Percentiles rank a stretch among this genome's conserved stretches.
These are phyloP conservation scores for Stenopsyche tienmushanensis DNA, from an alignment of 1,140 invertebrate genomes.

Conservation along the genomic window DNA sequence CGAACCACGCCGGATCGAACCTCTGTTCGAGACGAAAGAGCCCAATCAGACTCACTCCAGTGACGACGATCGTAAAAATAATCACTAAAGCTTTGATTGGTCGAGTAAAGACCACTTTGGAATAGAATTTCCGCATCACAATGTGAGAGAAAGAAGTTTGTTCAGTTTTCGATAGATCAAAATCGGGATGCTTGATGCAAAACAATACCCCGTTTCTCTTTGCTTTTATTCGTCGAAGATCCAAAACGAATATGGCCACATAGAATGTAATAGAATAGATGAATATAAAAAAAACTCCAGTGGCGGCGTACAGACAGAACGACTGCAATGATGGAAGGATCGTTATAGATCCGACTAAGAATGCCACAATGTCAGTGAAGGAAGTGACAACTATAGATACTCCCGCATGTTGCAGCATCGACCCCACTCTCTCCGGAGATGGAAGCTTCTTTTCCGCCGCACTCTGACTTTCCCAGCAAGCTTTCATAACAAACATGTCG, in stretches of 20 bases:
- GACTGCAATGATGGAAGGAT: constrained; percentile 73
- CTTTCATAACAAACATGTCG: constrained; percentile 81
- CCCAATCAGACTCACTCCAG: constrained; percentile 62
- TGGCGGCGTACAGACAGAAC: constrained; percentile 73
- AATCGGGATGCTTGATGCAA: constrained; percentile 62
- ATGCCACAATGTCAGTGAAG: constrained; percentile 79
- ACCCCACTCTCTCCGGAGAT: constrained; percentile 62
- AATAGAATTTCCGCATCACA: constrained; percentile 59
- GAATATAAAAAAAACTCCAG: constrained; percentile 72
- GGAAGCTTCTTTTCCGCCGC: constrained; percentile 55
- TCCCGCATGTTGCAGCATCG: constrained; percentile 75
- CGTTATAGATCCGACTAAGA: constrained; percentile 70
- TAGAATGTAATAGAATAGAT: constrained; percentile 77
- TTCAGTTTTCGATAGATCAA: constrained; percentile 47
- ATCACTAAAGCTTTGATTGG: constrained; percentile 64
- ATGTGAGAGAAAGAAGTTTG: constrained; percentile 53
- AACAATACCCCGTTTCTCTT: constrained; percentile 67
- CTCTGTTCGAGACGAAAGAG: constrained; percentile 66
- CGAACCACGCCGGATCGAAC: constrained; percentile 78
- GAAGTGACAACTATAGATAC: constrained; percentile 83
- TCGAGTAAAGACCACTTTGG: constrained; percentile 60
- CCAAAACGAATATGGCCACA: constrained; percentile 72
- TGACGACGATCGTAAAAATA: constrained; percentile 58
- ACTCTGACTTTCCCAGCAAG: constrained; percentile 66
- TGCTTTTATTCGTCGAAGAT: constrained; percentile 63